phyloP scores from a whole-genome alignment of 2,888 invertebrate genomes.

The Melieria crassipennis region DNA sequence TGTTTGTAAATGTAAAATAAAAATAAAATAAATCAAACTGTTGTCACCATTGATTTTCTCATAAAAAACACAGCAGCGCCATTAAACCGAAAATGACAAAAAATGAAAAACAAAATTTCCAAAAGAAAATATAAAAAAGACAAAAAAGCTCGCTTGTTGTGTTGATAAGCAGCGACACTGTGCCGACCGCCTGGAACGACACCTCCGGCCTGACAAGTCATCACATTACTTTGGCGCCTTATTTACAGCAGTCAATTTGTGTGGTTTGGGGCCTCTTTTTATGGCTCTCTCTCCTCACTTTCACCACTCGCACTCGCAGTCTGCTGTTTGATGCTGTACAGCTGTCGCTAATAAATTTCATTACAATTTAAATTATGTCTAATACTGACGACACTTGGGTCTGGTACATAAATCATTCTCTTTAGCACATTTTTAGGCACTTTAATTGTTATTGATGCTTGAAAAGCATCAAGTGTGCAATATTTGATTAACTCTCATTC shows the following conservation, averaged over 20 bases:
- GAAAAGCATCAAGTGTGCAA: too few relatives aligned
- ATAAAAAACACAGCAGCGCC: conserved; percentile 4
- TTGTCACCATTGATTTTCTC: conserved; percentile 11
- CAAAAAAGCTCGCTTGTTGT: too few relatives aligned
- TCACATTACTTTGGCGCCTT: background rate
- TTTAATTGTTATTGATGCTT: background rate
- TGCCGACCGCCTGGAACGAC: background rate
- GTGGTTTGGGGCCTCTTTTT: background rate
- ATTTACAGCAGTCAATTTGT: background rate
- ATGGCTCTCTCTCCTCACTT: background rate
- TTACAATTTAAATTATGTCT: conserved; percentile 5
- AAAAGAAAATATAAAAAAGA: too few relatives aligned
- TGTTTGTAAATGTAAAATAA: background rate
- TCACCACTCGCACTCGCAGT: too few relatives aligned
- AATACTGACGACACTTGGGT: background rate
- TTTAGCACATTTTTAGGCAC: conserved; percentile 19
- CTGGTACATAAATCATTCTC: background rate
- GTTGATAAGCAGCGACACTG: too few relatives aligned
- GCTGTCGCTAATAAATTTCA: background rate
- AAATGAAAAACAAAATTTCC: background rate
- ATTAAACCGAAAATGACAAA: background rate
- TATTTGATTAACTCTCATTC: too few relatives aligned
- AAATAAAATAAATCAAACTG: conserved; percentile 17
- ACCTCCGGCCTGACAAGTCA: background rate
- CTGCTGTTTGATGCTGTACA: background rate